A percentile compares a stretch with the other conserved stretches of the same genome.
phyloP scores from a whole-genome alignment of 2,113 vertebrate species.

The Proterorhinus semilunaris region DNA sequence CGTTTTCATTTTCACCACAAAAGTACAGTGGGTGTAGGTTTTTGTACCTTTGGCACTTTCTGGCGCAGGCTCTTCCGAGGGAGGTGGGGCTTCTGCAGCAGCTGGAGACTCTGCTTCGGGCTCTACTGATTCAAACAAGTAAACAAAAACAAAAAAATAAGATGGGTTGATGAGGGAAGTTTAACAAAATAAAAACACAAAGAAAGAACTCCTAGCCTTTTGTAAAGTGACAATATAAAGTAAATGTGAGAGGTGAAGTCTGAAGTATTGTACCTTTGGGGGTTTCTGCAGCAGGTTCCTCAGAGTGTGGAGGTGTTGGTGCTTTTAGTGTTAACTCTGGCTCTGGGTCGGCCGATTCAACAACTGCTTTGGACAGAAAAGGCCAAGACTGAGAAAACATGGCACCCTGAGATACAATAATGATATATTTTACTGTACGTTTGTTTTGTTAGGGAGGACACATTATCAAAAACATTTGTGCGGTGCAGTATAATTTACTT shows the following conservation, averaged over 20 bases:
- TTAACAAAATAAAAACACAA: too few species aligned
- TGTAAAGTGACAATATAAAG: background rate
- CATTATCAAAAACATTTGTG: too few species aligned
- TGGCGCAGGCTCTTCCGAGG: conserved; percentile 1
- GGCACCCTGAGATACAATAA: background rate
- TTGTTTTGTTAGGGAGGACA: too few species aligned
- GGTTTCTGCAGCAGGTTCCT: background rate
- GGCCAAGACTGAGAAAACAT: background rate
- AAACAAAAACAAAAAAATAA: background rate
- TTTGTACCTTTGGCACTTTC: conserved; percentile 7
- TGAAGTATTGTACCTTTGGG: background rate
- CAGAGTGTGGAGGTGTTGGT: background rate
- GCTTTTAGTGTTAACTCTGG: conserved; percentile 5
- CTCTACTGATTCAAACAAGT: background rate
- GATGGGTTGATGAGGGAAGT: too few species aligned
- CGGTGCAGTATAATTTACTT: background rate
- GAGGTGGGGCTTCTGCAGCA: background rate
- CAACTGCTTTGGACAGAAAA: background rate
- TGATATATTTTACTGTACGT: too few species aligned
- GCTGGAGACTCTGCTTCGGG: conserved; percentile 8
- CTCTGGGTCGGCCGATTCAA: background rate
- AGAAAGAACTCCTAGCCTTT: background rate
- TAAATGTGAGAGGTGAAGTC: background rate
- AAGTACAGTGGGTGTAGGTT: too few species aligned
- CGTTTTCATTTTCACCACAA: too few species aligned